Percentiles rank a stretch among this genome's conserved stretches.
Evolutionary conservation across 2,888 invertebrate species (phyloP).

Genomic region (Cheilosia scutellata): DNA sequence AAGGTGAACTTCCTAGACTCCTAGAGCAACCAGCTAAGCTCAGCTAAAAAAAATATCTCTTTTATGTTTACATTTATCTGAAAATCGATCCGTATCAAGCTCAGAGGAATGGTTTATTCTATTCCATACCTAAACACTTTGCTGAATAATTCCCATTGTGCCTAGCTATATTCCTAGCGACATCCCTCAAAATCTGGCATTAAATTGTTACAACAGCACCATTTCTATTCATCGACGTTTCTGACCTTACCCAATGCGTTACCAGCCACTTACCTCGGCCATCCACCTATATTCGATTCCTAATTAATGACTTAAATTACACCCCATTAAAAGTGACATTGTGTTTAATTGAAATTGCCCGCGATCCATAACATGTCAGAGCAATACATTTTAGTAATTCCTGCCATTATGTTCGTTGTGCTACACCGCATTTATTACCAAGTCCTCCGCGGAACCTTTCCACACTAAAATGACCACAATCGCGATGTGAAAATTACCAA

Average conservation of each 20-base stretch:
- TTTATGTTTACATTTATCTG: too few species aligned
- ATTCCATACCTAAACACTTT: too few species aligned
- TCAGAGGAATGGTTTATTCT: too few species aligned
- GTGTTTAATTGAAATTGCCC: constrained; percentile 55
- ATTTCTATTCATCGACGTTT: neutral
- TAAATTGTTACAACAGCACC: neutral
- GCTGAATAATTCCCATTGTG: too few species aligned
- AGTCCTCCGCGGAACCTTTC: constrained; percentile 10
- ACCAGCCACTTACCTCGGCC: neutral
- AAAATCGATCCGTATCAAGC: too few species aligned
- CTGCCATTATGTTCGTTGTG: constrained; percentile 42
- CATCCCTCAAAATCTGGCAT: too few species aligned
- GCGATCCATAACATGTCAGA: constrained; percentile 30
- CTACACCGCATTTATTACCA: constrained; percentile 51
- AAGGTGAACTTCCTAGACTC: too few species aligned
- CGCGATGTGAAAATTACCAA: constrained; percentile 30
- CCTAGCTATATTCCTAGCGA: too few species aligned
- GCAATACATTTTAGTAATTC: constrained; percentile 65
- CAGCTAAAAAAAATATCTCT: too few species aligned
- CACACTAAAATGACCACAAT: constrained; percentile 36
- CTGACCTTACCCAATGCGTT: neutral
- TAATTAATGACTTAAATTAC: constrained; percentile 50
- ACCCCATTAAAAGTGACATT: constrained; percentile 40
- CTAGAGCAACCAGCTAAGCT: too few species aligned
- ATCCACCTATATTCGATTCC: neutral